phyloP scores from a whole-genome alignment of 2,113 vertebrate genomes.

The Microtus montanus region DNA sequence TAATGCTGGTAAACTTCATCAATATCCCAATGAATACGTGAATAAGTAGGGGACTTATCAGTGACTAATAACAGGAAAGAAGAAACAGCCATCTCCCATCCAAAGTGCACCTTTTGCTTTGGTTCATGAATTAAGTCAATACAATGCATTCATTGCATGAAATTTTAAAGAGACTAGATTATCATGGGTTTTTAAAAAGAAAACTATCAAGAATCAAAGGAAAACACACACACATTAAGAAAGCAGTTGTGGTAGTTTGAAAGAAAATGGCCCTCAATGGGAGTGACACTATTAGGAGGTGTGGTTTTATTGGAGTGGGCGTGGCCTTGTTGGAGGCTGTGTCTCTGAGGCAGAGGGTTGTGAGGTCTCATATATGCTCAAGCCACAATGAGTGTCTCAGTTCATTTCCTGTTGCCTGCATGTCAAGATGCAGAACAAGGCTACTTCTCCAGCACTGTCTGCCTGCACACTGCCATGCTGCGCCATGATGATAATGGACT shows the following conservation, averaged over 20 bases:
- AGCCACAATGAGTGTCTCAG: background rate
- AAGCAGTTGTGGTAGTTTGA: background rate
- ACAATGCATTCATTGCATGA: background rate
- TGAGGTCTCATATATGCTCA: background rate
- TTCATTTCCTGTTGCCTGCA: background rate
- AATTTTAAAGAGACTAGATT: background rate
- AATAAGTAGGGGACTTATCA: background rate
- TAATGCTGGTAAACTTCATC: background rate
- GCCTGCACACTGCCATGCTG: background rate
- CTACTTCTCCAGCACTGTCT: background rate
- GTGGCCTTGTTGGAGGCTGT: background rate
- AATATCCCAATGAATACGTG: background rate
- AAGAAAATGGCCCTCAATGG: background rate
- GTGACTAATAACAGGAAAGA: background rate
- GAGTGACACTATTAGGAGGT: background rate
- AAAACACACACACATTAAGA: background rate
- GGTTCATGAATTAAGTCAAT: slow-evolving; percentile 27
- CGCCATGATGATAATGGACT: background rate
- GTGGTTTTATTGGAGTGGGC: background rate
- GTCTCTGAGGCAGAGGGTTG: background rate
- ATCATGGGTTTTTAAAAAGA: background rate
- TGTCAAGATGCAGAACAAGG: background rate
- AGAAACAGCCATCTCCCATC: slow-evolving; percentile 6
- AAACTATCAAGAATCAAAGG: background rate
- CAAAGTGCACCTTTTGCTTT: slow-evolving; percentile 21